Base-by-base conservation (phyloP, 2,113 vertebrate genomes). In the Chionomys nivalis region DNA sequence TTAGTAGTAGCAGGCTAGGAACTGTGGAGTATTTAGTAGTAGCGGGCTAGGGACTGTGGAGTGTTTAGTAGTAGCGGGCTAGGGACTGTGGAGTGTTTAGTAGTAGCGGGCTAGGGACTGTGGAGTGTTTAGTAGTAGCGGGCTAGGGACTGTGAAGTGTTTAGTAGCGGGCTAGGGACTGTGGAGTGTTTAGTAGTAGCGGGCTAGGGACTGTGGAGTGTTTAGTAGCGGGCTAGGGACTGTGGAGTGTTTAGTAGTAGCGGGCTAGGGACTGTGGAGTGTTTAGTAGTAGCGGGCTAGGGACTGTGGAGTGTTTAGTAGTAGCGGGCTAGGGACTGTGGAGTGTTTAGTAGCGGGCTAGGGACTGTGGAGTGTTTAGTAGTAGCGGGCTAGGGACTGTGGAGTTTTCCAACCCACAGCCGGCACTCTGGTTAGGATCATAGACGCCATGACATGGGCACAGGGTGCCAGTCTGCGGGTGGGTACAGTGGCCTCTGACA, bases 351-450 rank as follows among this genome's bases (percentile, higher is more conserved):
- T n/a, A n/a, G n/a, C n/a, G n/a, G n/a, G n/a, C n/a, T n/a, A n/a
- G n/a, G n/a, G n/a, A n/a, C n/a, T n/a, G n/a, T n/a, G n/a, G n/a
- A n/a, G n/a, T n/a, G n/a, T n/a, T n/a, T n/a, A n/a, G n/a, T n/a
- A n/a, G n/a, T n/a, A n/a, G 68, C 31, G 79, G 49, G 65, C 72
- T 66, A 14, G 28, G 68, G 76, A 61, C 28, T 94, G 24, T 55
- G 52, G 76, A 73, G 87, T 72, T 92, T 95, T 93, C 55, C 16
- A 26, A 36, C n/a, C 83, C 95, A n/a, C 55, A 93, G 55, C 70
- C 72, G 87, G 68, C 36, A 58, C 72, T 63, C 39, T 36, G 77
- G 78, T 93, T 89, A 89, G 76, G 86, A n/a, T n/a, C 61, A 82
- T 14, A 39, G 14, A 77, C 33, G 63, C 92, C 55, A 49, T 44